Percentiles rank a stretch among this genome's conserved stretches.
These are phyloP conservation scores for Oriolus oriolus DNA, from an alignment of 2,113 vertebrate genomes.

Conservation along the genomic window DNA sequence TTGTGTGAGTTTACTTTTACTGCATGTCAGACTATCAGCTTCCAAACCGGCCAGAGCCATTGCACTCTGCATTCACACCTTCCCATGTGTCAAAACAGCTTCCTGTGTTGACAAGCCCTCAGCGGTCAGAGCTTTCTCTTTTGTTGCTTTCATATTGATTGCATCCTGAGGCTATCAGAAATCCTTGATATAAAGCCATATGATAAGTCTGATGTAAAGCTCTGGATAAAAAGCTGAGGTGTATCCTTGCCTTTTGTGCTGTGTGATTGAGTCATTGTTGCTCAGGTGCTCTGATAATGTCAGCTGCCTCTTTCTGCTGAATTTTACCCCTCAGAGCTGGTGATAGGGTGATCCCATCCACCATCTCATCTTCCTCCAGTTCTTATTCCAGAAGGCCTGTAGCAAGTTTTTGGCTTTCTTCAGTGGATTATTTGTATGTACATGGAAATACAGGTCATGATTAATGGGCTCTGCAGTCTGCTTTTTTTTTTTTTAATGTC, in stretches of 20 bases:
- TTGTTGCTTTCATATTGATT: constrained; percentile 5
- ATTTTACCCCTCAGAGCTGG: constrained; percentile 7
- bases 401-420: constrained; percentile 42
- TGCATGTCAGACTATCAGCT: neutral
- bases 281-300: neutral
- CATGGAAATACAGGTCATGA: constrained; percentile 37
- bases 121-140: constrained; percentile 8
- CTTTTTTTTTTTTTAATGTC: constrained; percentile 54
- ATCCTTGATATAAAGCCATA: neutral
- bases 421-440: constrained; percentile 46
- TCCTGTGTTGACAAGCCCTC: neutral
- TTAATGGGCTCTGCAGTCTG: constrained; percentile 39
- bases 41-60: neutral
- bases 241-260: neutral
- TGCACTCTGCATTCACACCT: neutral
- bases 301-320: neutral
- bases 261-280: neutral
- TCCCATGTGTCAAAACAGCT: neutral
- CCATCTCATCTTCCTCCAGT: neutral
- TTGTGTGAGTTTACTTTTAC: neutral
- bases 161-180: constrained; percentile 5
- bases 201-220: neutral
- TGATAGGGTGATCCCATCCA: neutral
- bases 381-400: constrained; percentile 3
- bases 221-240: neutral